Evolutionary conservation across 2,113 vertebrate genomes (phyloP).

Genomic region (Chiloscyllium plagiosum): DNA sequence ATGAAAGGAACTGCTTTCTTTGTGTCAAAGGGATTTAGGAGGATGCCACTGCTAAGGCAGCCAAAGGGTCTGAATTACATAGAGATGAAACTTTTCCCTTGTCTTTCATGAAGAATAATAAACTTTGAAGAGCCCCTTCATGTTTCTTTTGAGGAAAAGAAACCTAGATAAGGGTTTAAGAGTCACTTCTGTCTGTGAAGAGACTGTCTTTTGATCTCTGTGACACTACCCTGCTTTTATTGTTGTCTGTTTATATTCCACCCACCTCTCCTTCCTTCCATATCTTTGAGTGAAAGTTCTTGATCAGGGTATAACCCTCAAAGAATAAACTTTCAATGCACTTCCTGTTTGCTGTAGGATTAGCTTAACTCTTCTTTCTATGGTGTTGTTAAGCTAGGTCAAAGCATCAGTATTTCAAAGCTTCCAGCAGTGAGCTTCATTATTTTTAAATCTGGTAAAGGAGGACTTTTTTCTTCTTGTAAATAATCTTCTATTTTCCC

Average conservation of each 20-base stretch:
- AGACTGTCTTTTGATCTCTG: not conserved
- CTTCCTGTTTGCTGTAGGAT: not conserved
- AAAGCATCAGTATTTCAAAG: not conserved
- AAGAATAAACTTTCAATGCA: not conserved
- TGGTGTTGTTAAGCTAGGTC: not conserved
- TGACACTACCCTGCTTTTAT: not conserved
- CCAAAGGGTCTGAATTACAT: slow-evolving; percentile 27
- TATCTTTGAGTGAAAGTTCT: not conserved
- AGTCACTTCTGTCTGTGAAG: not conserved
- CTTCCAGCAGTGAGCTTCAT: not conserved
- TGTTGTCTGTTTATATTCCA: not conserved
- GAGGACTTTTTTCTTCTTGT: not conserved
- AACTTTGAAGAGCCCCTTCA: slow-evolving; percentile 26
- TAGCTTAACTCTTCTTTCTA: not conserved
- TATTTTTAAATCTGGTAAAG: not conserved
- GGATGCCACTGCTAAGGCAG: not conserved
- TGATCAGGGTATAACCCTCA: not conserved
- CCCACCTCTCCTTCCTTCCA: not conserved
- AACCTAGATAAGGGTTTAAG: not conserved
- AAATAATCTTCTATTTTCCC: not conserved
- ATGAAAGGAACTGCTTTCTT: slow-evolving; percentile 20
- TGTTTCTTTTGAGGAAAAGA: slow-evolving; percentile 1
- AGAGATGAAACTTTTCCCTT: slow-evolving; percentile 4
- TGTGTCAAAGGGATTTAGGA: slow-evolving; percentile 18
- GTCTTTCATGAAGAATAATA: slow-evolving; percentile 31